Percentiles rank a stretch among this genome's conserved stretches.
phyloP scores from a whole-genome alignment of 2,797 vertebrate genomes.

The Bufotes viridis region DNA sequence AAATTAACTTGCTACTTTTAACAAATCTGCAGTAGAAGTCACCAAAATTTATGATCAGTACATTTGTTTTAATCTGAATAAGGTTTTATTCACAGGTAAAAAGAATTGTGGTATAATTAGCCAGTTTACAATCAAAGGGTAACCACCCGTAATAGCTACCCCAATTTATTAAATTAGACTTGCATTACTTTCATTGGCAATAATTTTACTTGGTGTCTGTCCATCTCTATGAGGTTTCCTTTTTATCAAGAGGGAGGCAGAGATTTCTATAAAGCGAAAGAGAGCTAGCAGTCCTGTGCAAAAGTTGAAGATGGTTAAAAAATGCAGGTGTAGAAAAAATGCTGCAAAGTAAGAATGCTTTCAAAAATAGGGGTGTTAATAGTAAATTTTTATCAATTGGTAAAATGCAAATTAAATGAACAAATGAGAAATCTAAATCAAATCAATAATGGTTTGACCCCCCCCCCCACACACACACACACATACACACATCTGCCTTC shows the following conservation, averaged over 20 bases:
- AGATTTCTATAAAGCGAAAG: no score
- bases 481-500: no score
- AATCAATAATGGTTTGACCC: no score
- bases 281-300: no score
- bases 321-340: no score
- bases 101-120: background rate
- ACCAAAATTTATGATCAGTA: slow-evolving; percentile 19
- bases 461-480: no score
- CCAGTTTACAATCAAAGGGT: background rate
- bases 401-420: no score
- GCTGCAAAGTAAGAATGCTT: no score
- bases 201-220: background rate
- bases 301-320: no score
- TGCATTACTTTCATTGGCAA: background rate
- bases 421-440: no score
- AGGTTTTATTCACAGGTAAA: slow-evolving; percentile 11
- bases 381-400: no score
- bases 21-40: slow-evolving; percentile 21
- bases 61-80: slow-evolving; percentile 20
- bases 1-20: slow-evolving; percentile 31
- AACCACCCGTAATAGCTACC: background rate
- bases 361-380: no score
- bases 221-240: background rate
- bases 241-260: background rate
- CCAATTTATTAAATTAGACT: background rate